Evolutionary conservation across 2,888 invertebrate species (phyloP).

Genomic region (Noctua fimbriata): DNA sequence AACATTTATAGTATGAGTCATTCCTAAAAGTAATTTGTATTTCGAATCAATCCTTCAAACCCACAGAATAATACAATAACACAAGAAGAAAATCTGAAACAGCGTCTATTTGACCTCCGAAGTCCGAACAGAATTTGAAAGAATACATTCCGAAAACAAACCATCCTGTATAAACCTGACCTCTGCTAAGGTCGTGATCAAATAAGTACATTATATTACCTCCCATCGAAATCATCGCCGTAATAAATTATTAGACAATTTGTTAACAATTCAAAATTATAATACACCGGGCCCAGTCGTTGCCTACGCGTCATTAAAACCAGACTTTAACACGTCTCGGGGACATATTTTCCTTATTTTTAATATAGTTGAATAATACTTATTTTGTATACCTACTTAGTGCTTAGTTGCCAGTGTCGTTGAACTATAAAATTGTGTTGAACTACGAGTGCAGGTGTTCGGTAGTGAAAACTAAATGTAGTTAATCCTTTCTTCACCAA

Average conservation of each 20-base stretch:
- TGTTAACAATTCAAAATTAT: constrained; percentile 66
- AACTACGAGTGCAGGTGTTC: not conserved
- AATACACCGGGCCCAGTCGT: constrained; percentile 45
- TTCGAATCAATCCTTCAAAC: not conserved
- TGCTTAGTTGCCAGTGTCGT: constrained; percentile 18
- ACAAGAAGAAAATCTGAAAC: not conserved
- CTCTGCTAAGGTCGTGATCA: constrained; percentile 64
- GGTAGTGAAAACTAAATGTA: constrained; percentile 13
- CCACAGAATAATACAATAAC: not conserved
- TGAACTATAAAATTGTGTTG: constrained; percentile 18
- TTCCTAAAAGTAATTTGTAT: not conserved
- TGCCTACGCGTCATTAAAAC: constrained; percentile 37
- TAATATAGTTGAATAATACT: not conserved
- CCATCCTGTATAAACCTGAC: constrained; percentile 61
- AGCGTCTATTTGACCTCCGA: not conserved
- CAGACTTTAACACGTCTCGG: constrained; percentile 38
- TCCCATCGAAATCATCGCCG: constrained; percentile 78
- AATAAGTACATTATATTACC: constrained; percentile 71
- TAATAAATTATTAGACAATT: constrained; percentile 74
- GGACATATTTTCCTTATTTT: constrained; percentile 59
- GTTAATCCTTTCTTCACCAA: not conserved
- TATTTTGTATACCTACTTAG: constrained; percentile 5
- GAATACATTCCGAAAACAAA: not conserved
- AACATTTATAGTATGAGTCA: not conserved
- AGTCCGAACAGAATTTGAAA: constrained; percentile 3